These are phyloP conservation scores for Apogon hyalosoma DNA, from an alignment of 2,797 vertebrate genomes.

Conservation along the genomic window DNA sequence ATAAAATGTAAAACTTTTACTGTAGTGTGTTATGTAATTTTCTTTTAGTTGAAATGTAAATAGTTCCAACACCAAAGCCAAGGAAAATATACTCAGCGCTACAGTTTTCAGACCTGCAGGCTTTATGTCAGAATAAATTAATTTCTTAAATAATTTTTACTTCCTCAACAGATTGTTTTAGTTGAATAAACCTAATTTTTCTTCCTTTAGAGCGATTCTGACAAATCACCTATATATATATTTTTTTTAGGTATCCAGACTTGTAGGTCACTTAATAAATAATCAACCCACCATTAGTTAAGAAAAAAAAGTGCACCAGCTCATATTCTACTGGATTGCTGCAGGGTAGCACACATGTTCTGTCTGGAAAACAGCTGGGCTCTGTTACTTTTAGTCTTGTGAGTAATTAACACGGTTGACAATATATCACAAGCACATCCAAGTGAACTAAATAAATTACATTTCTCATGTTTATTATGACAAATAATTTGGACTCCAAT, in stretches of 20 bases:
- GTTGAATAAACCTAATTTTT: not conserved
- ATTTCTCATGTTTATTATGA: conserved; percentile 28
- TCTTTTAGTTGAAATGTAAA: too few relatives aligned
- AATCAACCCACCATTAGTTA: conserved; percentile 3
- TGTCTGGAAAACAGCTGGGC: conserved; percentile 57
- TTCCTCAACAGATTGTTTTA: not conserved
- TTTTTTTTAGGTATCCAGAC: not conserved
- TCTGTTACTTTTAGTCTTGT: conserved; percentile 39
- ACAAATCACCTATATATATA: conserved; percentile 20
- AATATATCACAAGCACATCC: conserved; percentile 29
- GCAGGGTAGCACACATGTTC: conserved; percentile 36
- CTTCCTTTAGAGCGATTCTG: not conserved
- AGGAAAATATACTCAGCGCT: too few relatives aligned
- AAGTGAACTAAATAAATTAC: conserved; percentile 17
- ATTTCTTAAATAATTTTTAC: not conserved
- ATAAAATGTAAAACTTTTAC: too few relatives aligned
- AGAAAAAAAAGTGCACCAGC: conserved; percentile 22
- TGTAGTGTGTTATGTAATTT: too few relatives aligned
- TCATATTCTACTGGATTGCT: conserved; percentile 24
- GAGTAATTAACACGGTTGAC: conserved; percentile 45
- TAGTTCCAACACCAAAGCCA: too few relatives aligned
- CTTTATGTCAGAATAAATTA: too few relatives aligned
- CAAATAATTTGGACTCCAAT: conserved; percentile 20
- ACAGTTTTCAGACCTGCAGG: too few relatives aligned
- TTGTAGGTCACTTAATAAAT: conserved; percentile 10